A percentile compares a stretch with the other conserved stretches of the same genome.
phyloP scores from a whole-genome alignment of 2,113 vertebrate species.

The Sceloporus tristichus region DNA sequence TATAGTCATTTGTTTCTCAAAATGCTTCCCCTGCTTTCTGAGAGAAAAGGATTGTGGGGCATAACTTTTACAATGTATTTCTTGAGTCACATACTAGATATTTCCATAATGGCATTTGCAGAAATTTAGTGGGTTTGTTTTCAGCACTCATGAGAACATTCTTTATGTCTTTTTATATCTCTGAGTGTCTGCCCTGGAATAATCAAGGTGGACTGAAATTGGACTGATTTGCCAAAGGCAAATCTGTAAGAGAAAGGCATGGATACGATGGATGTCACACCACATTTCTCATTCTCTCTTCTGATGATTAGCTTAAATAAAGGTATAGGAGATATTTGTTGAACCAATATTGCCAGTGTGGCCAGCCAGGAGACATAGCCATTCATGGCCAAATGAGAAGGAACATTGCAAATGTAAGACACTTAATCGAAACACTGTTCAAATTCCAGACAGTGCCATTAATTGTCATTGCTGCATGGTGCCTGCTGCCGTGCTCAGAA shows the following conservation, averaged over 20 bases:
- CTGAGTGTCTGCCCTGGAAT: not conserved
- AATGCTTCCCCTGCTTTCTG: not conserved
- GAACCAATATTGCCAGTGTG: conserved; percentile 52
- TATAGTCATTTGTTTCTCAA: not conserved
- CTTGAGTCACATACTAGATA: not conserved
- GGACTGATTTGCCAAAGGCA: conserved; percentile 54
- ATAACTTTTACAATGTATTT: not conserved
- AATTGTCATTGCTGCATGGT: conserved; percentile 57
- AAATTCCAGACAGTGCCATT: conserved; percentile 48
- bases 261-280: conserved; percentile 58
- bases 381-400: conserved; percentile 58
- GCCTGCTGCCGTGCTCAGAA: conserved; percentile 49
- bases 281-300: conserved; percentile 49
- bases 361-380: conserved; percentile 40
- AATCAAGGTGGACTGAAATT: conserved; percentile 10
- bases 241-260: conserved; percentile 44
- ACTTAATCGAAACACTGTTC: conserved; percentile 55
- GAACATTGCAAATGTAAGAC: conserved; percentile 52
- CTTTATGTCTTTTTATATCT: not conserved
- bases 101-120: conserved; percentile 20
- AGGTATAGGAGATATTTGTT: conserved; percentile 57
- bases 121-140: not conserved
- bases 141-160: not conserved
- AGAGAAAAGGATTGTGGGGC: not conserved
- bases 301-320: conserved; percentile 61